phyloP scores from a whole-genome alignment of 2,113 vertebrate genomes.

The Camelus dromedarius region DNA sequence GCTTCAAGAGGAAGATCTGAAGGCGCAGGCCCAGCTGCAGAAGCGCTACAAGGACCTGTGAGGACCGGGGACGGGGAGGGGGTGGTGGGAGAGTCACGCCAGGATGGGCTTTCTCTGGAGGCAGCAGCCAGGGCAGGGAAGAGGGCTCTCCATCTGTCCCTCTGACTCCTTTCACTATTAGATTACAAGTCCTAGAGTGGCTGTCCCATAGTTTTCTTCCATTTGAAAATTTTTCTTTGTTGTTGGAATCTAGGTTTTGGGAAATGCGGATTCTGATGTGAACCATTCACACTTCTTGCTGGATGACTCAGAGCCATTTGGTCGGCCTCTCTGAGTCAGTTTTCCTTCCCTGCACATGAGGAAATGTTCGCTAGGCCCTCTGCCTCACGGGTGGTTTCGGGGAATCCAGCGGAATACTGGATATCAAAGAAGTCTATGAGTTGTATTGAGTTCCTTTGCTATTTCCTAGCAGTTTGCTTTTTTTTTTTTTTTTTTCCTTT shows the following conservation, averaged over 20 bases:
- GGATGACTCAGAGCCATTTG: not conserved
- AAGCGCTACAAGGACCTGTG: slow-evolving; percentile 92
- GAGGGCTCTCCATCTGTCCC: not conserved
- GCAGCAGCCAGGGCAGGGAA: not conserved
- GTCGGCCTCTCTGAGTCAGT: not conserved
- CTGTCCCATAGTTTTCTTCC: not conserved
- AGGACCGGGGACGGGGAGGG: slow-evolving; percentile 72
- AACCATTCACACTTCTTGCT: not conserved
- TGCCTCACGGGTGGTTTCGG: not conserved
- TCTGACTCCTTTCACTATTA: not conserved
- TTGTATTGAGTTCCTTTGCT: not conserved
- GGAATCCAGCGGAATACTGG: not conserved
- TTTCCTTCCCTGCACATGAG: not conserved
- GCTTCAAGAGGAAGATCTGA: slow-evolving; percentile 95
- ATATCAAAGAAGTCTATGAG: not conserved
- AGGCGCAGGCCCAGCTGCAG: slow-evolving; percentile 91
- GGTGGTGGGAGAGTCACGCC: not conserved
- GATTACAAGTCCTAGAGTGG: not conserved
- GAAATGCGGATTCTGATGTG: not conserved
- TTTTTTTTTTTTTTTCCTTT: not conserved
- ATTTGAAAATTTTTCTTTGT: not conserved
- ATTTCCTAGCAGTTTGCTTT: not conserved
- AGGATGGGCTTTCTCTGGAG: not conserved
- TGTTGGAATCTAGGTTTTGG: not conserved
- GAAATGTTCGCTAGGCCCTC: not conserved